A percentile compares a stretch with the other conserved stretches of the same genome.
phyloP scores from a whole-genome alignment of 2,888 invertebrate species.

The Busseola fusca region DNA sequence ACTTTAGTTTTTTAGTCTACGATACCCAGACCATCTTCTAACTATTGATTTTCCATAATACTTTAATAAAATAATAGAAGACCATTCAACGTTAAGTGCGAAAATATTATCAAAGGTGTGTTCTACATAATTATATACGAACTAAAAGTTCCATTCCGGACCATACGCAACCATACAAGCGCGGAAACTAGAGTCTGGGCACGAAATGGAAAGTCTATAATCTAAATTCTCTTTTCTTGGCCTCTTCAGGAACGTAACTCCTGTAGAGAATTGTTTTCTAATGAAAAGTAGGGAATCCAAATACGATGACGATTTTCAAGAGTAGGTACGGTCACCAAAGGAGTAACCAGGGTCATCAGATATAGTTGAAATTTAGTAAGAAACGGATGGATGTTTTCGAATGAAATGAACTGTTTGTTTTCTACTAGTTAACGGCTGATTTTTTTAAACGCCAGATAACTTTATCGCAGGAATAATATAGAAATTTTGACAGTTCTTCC shows the following conservation, averaged over 20 bases:
- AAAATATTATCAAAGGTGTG: not conserved
- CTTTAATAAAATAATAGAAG: constrained; percentile 15
- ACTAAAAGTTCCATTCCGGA: not conserved
- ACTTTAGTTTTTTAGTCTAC: not conserved
- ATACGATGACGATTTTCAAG: constrained; percentile 24
- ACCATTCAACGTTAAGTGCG: constrained; percentile 10
- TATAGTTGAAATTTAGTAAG: too few relatives aligned
- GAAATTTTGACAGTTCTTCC: too few relatives aligned
- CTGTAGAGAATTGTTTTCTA: constrained; percentile 6
- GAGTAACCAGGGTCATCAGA: too few relatives aligned
- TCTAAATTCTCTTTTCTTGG: not conserved
- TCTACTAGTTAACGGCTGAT: too few relatives aligned
- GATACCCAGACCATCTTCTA: not conserved
- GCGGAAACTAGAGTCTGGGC: not conserved
- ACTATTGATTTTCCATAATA: constrained; percentile 25
- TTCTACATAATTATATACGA: not conserved
- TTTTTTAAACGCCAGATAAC: too few relatives aligned
- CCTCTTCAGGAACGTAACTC: not conserved
- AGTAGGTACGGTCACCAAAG: not conserved
- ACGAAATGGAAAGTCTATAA: not conserved
- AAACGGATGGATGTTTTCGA: too few relatives aligned
- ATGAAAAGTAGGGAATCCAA: constrained; percentile 23
- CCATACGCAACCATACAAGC: not conserved
- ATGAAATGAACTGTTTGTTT: too few relatives aligned
- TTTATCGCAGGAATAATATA: too few relatives aligned